Evolutionary conservation across 2,113 vertebrate species (phyloP).

Genomic region (Prinia subflava): DNA sequence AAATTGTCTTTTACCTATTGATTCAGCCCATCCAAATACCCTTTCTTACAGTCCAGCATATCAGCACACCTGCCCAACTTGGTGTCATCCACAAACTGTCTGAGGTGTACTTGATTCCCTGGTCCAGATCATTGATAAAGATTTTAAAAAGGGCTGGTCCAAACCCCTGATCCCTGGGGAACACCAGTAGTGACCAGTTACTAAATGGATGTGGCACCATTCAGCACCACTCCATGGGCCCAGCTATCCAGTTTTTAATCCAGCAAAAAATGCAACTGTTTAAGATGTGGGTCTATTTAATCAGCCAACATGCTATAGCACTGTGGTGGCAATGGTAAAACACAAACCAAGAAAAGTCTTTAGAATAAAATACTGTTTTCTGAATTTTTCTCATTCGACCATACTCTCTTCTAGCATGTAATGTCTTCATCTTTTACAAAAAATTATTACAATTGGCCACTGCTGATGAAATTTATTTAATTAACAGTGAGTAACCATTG

Average conservation of each 20-base stretch:
- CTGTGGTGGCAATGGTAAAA: background rate
- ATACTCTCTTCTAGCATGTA: background rate
- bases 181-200: background rate
- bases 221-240: background rate
- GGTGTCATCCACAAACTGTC: background rate
- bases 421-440: background rate
- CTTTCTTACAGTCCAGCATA: background rate
- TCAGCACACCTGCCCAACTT: background rate
- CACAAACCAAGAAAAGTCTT: background rate
- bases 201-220: background rate
- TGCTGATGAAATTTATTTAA: background rate
- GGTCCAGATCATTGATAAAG: background rate
- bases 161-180: background rate
- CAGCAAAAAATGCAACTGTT: background rate
- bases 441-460: background rate
- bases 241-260: background rate
- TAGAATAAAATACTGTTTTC: background rate
- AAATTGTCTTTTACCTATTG: background rate
- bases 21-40: background rate
- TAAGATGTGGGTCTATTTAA: background rate
- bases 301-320: background rate
- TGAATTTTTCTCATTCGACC: background rate
- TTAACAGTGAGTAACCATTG: background rate
- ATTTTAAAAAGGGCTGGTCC: background rate
- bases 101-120: background rate